A percentile compares a stretch with the other conserved stretches of the same genome.
These are phyloP conservation scores for Gallinago stenura DNA, from an alignment of 2,797 vertebrate genomes.

Conservation along the genomic window DNA sequence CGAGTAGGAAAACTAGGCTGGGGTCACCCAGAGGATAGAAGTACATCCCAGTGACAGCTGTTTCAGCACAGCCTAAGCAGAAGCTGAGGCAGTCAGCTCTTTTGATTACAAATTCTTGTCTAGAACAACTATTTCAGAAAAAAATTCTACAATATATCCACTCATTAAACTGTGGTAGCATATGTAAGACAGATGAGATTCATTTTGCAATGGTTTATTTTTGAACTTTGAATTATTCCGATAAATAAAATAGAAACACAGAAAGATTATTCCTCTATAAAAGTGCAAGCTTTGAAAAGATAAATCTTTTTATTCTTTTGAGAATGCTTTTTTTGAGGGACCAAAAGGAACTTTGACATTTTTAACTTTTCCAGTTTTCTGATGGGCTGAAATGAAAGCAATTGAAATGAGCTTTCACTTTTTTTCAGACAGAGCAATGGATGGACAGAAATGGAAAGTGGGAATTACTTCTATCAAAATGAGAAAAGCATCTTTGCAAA, in stretches of 20 bases:
- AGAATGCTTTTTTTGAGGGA: not conserved
- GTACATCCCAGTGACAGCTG: rapidly evolving
- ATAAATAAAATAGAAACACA: not conserved
- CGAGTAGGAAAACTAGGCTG: not conserved
- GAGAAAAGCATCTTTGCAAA: not conserved
- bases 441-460: not conserved
- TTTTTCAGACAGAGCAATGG: not conserved
- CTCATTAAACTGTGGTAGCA: not conserved
- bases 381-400: not conserved
- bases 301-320: not conserved
- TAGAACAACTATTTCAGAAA: not conserved
- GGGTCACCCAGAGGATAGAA: not conserved
- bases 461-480: not conserved
- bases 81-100: not conserved
- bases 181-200: not conserved
- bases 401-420: not conserved
- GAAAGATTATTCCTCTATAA: not conserved
- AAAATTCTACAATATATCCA: not conserved
- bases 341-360: not conserved
- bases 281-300: not conserved
- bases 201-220: not conserved
- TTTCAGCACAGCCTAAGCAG: not conserved
- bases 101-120: not conserved
- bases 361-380: not conserved
- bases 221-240: not conserved